Percentiles rank a stretch among this genome's conserved stretches.
These are phyloP conservation scores for Megalurothrips usitatus DNA, from an alignment of 2,888 invertebrate genomes.

Conservation along the genomic window DNA sequence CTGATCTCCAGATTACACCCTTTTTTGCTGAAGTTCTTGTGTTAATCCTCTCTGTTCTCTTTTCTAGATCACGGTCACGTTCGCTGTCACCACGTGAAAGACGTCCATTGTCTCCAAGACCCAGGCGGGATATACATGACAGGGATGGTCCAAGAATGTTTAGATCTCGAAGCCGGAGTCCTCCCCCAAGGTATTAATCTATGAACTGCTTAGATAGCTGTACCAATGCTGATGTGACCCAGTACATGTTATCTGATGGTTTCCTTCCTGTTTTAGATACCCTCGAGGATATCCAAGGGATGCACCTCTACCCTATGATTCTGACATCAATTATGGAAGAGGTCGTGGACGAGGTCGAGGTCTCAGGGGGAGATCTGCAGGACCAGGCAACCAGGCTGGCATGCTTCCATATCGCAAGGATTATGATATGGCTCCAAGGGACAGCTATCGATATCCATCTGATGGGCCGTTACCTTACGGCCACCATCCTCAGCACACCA, in stretches of 20 bases:
- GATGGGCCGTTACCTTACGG: not conserved
- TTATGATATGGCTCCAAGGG: not conserved
- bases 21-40: too few species aligned
- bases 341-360: not conserved
- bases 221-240: not conserved
- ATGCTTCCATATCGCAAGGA: not conserved
- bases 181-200: not conserved
- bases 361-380: not conserved
- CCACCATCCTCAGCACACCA: constrained; percentile 13
- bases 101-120: not conserved
- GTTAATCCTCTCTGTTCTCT: not conserved
- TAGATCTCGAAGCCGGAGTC: not conserved
- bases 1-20: not conserved
- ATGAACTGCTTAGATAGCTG: not conserved
- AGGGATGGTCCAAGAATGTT: not conserved
- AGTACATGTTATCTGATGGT: not conserved
- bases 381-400: not conserved
- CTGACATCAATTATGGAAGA: not conserved
- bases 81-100: not conserved
- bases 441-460: constrained; percentile 2
- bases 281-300: not conserved
- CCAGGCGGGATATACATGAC: not conserved
- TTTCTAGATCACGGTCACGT: not conserved
- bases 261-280: not conserved
- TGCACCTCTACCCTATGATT: not conserved